Evolutionary conservation across 2,113 vertebrate genomes (phyloP).

Genomic region (Nyctibius bracteatus): DNA sequence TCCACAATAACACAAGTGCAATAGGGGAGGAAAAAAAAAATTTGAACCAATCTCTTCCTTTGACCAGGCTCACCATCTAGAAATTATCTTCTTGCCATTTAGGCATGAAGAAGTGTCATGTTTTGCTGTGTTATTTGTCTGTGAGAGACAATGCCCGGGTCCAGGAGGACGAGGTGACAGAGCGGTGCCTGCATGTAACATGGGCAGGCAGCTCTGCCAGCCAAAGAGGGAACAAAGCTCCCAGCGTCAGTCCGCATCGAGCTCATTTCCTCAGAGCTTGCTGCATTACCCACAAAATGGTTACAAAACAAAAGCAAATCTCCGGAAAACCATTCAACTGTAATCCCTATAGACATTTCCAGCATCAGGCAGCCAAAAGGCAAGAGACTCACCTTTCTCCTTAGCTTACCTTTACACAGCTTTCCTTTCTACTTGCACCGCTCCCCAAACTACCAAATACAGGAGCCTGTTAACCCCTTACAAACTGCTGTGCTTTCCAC

Average conservation of each 20-base stretch:
- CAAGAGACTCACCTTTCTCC: background rate
- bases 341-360: background rate
- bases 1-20: background rate
- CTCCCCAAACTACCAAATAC: background rate
- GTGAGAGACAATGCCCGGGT: accelerated
- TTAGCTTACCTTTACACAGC: background rate
- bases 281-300: background rate
- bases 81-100: background rate
- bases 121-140: background rate
- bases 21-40: accelerated
- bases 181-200: background rate
- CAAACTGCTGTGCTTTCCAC: background rate
- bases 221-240: background rate
- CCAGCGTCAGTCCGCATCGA: background rate
- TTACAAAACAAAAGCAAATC: background rate
- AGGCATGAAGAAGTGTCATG: background rate
- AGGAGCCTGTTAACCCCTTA: background rate
- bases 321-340: background rate
- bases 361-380: background rate
- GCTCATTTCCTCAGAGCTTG: background rate
- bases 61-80: background rate
- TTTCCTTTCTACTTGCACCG: background rate
- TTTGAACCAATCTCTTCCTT: background rate
- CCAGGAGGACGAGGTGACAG: background rate
- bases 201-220: background rate